phyloP scores from a whole-genome alignment of 1,140 invertebrate species.

The Drosophila lini region DNA sequence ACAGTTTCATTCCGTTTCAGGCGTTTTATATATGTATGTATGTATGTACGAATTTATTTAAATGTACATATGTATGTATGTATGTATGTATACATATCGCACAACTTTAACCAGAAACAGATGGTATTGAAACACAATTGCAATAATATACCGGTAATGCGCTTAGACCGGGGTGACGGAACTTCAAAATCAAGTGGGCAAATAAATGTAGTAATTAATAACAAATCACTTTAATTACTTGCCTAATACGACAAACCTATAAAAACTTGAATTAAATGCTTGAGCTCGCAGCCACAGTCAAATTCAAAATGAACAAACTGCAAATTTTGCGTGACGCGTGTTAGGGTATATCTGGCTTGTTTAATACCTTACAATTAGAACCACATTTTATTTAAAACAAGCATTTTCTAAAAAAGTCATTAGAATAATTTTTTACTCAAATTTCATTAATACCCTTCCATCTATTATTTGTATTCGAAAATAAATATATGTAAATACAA shows the following conservation, averaged over 20 bases:
- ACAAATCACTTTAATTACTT: not conserved
- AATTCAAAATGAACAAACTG: not conserved
- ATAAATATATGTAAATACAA: no score
- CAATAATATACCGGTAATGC: not conserved
- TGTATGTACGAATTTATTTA: not conserved
- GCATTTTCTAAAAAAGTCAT: no score
- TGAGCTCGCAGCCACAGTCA: not conserved
- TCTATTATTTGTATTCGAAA: no score
- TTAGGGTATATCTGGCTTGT: not conserved
- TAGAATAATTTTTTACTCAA: no score
- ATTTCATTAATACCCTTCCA: no score
- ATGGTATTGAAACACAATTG: not conserved
- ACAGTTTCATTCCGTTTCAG: not conserved
- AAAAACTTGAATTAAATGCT: not conserved
- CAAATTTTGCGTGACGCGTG: not conserved
- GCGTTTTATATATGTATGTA: not conserved
- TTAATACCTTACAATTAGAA: no score
- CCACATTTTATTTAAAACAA: no score
- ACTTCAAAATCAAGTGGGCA: not conserved
- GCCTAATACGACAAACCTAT: not conserved
- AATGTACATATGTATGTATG: no score
- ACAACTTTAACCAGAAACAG: not conserved
- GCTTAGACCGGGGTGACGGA: not conserved
- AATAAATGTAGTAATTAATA: not conserved
- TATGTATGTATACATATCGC: not conserved